Base-by-base conservation (phyloP, 2,797 vertebrate genomes). In the Danio aesculapii region DNA sequence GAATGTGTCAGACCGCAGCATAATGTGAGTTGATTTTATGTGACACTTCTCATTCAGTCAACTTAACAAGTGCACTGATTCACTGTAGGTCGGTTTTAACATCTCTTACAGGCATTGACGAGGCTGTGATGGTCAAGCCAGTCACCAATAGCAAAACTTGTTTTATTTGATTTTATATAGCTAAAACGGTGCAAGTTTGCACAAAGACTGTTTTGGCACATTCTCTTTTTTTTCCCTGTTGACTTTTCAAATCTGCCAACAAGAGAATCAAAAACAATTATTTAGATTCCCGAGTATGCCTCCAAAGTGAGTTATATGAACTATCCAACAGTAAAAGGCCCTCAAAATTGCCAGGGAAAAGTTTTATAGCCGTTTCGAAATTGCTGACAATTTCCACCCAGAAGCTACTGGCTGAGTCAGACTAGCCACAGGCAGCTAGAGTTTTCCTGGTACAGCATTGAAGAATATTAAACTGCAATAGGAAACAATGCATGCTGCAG, bases 371-470 rank as follows among this genome's bases (percentile, higher is more conserved):
- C 1, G 6, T 58, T 74, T 74, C 4, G 39, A 63, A 53, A 63
- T 71, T 53, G 17, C 58, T 71, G 39, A 71, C 47, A 41, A 58
- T 72, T 79, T 72, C 49, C 70, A 58, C 1, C 14, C 69, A 57
- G 68, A 62, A 55, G 14, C 66, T 16, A 19, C 17, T 21, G 47
- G 47, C 19, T 64, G 52, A 78, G 19, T 39, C n/a, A 63, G 21
- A 77, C 17, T 55, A 19, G 21, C 44, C 17, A 43, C 11, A 8
- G 47, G 9, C 46, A 55, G 17, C 17, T n/a, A 70, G 17, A 73
- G 21, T 66, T 73, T 46, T 63, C 41, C 53, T 55, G 46, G 43
- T 58, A 49, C 6, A 17, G 46, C 46, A 52, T 69, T 52, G 6
- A 78, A 13, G 16, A 68, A 17, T 41, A 41, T 69, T 70, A 70